Evolutionary conservation across 2,113 vertebrate genomes (phyloP).

Genomic region (Tichodroma muraria): DNA sequence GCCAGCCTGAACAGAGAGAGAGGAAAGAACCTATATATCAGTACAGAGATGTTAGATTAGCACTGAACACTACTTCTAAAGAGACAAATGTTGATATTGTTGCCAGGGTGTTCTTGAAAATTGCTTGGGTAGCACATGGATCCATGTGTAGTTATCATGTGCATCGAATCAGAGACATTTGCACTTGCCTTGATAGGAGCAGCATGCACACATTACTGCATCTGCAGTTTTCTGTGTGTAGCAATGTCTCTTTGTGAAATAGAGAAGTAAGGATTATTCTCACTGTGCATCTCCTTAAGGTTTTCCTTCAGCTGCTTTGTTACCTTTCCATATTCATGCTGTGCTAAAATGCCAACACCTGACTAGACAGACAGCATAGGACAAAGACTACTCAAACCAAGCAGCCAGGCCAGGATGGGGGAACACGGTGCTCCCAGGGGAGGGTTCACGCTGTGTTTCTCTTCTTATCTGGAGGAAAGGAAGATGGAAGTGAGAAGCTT

Average conservation of each 20-base stretch:
- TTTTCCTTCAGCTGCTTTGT: neutral
- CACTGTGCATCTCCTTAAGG: neutral
- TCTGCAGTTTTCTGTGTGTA: neutral
- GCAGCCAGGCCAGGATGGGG: neutral
- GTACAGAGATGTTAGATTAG: neutral
- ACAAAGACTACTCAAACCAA: neutral
- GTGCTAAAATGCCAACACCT: neutral
- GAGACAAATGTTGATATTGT: neutral
- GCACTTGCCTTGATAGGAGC: neutral
- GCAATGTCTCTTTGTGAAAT: neutral
- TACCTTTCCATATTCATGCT: neutral
- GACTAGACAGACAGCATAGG: neutral
- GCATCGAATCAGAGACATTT: neutral
- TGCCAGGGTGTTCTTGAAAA: neutral
- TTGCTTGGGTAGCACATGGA: neutral
- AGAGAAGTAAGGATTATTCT: neutral
- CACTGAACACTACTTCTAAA: neutral
- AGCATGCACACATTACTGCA: neutral
- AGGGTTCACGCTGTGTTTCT: neutral
- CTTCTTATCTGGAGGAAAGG: neutral
- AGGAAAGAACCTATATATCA: neutral
- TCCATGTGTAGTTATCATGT: neutral
- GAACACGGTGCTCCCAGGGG: fast-evolving
- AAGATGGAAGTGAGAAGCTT: neutral
- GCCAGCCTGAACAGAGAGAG: neutral